Base-by-base conservation (phyloP, 2,888 invertebrate genomes). In the Drosophila formosana region DNA sequence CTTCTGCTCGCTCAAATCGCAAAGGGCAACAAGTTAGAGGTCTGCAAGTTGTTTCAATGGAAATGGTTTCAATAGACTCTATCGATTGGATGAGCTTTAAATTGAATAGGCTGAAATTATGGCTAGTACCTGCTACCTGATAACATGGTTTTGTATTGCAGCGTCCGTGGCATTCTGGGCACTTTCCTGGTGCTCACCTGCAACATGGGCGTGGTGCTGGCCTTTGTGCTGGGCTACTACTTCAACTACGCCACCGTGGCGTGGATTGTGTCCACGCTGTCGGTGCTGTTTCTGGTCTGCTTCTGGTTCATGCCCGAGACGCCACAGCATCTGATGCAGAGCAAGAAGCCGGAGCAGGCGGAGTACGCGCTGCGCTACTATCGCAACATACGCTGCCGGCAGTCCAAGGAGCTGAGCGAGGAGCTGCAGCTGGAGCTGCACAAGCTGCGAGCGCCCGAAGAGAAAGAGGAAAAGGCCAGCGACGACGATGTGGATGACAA, bases 221-320 rank as follows among this genome's bases (percentile, higher is more conserved):
- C 88, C 3, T 92, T 92, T 66, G 56, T 89, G 0, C 30, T 92
- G 49, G 91, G 91, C 13, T 86, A 89, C 52, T 92, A 66, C 58
- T 88, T 85, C 13, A 53, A 88, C 8, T 92, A 90, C 61, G 72
- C 49, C 0, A 72, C 74, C 0, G 88, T 89, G 5, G 84, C 92
- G 0, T 89, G 90, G 75, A 71, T 91, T 4, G 58, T 84, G 2
- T 75, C 89, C 3, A n/a, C 51, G 0, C 23, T 91, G 0, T 72
- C 89, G 3, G n/a, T 91, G 11, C 3, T 86, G 4, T 92, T 90
- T 69, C 41, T 91, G 4, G 11, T 80, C 0, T 81, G 86, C 7
- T 90, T 92, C 41, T 62, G 80, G 39, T 91, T 90, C 30, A 75
- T 92, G 56, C 92, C 92, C 0, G 92, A 92, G 67, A 92, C 92